Evolutionary conservation across 2,888 invertebrate species (phyloP).

Genomic region (Drosophila anomelani): DNA sequence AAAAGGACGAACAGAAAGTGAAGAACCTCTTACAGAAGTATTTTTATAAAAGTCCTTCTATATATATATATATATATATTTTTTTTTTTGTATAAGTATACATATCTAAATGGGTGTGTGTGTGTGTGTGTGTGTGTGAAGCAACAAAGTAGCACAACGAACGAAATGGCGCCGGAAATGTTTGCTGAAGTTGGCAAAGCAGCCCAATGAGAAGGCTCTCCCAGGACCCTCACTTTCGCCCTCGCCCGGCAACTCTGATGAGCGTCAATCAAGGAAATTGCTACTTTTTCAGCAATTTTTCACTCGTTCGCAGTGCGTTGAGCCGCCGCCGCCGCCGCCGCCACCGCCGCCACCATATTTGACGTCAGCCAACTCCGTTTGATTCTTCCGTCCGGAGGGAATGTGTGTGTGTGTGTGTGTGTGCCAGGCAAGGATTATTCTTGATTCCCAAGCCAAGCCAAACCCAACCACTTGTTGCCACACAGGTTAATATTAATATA

Average conservation of each 20-base stretch:
- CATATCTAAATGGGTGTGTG: constrained; percentile 7
- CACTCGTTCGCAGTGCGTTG: constrained; percentile 48
- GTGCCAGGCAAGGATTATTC: not conserved
- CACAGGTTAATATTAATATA: constrained; percentile 9
- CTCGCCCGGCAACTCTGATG: constrained; percentile 56
- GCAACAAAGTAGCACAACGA: constrained; percentile 43
- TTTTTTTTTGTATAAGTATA: not conserved
- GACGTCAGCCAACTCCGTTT: constrained; percentile 32
- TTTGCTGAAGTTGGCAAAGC: constrained; percentile 54
- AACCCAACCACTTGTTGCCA: constrained; percentile 19
- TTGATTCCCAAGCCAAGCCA: not conserved
- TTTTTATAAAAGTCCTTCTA: constrained; percentile 49
- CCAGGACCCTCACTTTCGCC: constrained; percentile 2
- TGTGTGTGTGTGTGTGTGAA: constrained; percentile 4
- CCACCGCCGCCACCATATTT: constrained; percentile 3
- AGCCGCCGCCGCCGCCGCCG: constrained; percentile 4
- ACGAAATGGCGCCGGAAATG: constrained; percentile 71
- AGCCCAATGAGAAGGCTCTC: constrained; percentile 41
- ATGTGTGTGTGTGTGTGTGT: too few species aligned
- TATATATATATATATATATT: not conserved
- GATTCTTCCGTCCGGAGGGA: not conserved
- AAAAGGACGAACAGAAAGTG: constrained; percentile 29
- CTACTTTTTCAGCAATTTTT: constrained; percentile 77
- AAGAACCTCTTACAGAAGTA: constrained; percentile 38
- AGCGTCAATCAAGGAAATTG: constrained; percentile 79